Evolutionary conservation across 2,113 vertebrate genomes (phyloP).

Genomic region (Bothrops jararaca): DNA sequence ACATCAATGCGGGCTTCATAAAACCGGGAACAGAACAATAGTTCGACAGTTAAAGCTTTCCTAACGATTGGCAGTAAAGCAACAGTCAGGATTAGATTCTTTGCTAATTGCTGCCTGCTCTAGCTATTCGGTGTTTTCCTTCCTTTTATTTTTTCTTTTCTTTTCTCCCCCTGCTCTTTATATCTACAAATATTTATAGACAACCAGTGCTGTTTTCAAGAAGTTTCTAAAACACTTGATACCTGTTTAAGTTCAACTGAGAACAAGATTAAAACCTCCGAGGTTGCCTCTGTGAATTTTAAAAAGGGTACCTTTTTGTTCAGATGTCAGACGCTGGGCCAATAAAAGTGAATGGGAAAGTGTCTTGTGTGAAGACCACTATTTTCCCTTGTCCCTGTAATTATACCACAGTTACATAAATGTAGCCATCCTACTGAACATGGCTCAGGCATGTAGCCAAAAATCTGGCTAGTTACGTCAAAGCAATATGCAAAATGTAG

Average conservation of each 20-base stretch:
- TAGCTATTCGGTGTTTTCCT: constrained; percentile 33
- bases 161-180: not conserved
- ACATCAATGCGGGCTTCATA: constrained; percentile 54
- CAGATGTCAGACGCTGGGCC: constrained; percentile 1
- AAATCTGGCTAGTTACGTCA: constrained; percentile 7
- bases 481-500: not conserved
- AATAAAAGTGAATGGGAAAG: constrained; percentile 20
- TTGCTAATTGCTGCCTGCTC: constrained; percentile 65
- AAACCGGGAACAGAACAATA: constrained; percentile 54
- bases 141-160: not conserved
- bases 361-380: not conserved
- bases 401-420: not conserved
- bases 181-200: constrained; percentile 40
- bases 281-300: not conserved
- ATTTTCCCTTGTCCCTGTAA: not conserved
- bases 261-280: constrained; percentile 20
- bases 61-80: constrained; percentile 62
- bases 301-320: constrained; percentile 18
- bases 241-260: constrained; percentile 12
- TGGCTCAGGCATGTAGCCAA: not conserved
- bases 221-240: constrained; percentile 13
- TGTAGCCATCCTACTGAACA: not conserved
- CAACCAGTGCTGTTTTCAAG: constrained; percentile 46
- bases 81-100: constrained; percentile 62
- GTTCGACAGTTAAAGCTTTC: constrained; percentile 45